Percentiles rank a stretch among this genome's conserved stretches.
Conservation (phyloP, 2,888 invertebrate species). For the Ptychoptera albimana region DNA sequence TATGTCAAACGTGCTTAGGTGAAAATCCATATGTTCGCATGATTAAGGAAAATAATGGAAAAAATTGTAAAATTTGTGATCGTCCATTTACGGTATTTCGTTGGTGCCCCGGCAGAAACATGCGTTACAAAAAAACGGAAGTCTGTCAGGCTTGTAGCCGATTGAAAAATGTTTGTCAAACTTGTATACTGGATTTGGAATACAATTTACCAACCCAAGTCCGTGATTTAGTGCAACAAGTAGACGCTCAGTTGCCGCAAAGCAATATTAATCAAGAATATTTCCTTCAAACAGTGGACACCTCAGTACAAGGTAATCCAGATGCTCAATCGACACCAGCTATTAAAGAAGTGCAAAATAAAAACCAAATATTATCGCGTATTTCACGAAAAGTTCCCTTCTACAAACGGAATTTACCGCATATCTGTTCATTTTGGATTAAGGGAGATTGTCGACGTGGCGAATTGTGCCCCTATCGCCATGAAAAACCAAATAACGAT, state of each 20-base stretch:
- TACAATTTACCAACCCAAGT: slow-evolving; percentile 74
- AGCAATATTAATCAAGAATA: slow-evolving; percentile 87
- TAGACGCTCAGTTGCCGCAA: slow-evolving; percentile 72
- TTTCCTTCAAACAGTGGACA: slow-evolving; percentile 75
- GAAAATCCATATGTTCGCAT: slow-evolving; percentile 88
- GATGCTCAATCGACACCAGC: slow-evolving; percentile 36
- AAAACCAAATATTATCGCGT: slow-evolving; percentile 65
- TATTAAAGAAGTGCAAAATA: slow-evolving; percentile 50
- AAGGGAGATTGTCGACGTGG: slow-evolving; percentile 88
- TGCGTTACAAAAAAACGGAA: slow-evolving; percentile 91
- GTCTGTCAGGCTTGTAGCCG: slow-evolving; percentile 86
- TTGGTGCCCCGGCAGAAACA: slow-evolving; percentile 85
- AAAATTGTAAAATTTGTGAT: slow-evolving; percentile 84
- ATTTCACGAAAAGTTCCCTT: slow-evolving; percentile 80
- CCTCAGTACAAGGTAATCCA: slow-evolving; percentile 40
- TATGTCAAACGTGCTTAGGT: slow-evolving; percentile 88
- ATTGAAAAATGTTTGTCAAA: slow-evolving; percentile 85
- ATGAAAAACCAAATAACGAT: slow-evolving; percentile 88
- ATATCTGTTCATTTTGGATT: slow-evolving; percentile 91
- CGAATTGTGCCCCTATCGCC: slow-evolving; percentile 86
- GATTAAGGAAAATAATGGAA: slow-evolving; percentile 85
- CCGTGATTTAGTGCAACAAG: slow-evolving; percentile 73
- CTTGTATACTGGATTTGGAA: slow-evolving; percentile 81
- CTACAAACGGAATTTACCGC: slow-evolving; percentile 80
- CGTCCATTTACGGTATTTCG: slow-evolving; percentile 86